Base-by-base conservation (phyloP, 2,888 invertebrate species). In the Hypomecis atomaria region DNA sequence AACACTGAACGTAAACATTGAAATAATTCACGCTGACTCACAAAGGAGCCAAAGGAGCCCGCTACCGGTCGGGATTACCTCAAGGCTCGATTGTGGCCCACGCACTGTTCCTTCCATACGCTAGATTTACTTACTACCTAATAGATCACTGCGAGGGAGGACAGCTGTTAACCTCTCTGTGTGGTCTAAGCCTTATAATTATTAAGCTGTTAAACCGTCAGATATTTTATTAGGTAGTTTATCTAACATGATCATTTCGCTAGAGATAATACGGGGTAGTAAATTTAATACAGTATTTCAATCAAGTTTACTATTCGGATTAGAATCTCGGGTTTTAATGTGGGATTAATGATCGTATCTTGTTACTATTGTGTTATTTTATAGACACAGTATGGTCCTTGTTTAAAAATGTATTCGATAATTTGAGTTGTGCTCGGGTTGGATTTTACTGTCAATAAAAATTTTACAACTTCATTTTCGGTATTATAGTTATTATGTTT, bases 71-170 rank as follows among this genome's bases (percentile, higher is more conserved):
- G 57, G 76, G 86, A 73, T 76, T 84, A 74, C 82, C 78, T 63
- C 84, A 84, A 81, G 84, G 85, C 79, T 68, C 74, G 70, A 72
- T 69, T 62, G 72, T 70, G 49, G 81, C 85, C 85, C 83, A 86
- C 86, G 81, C 85, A 59, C 71, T 68, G 57, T 69, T 78, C 76
- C 74, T 76, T 72, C 71, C 72, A 70, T 71, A 73, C 59, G 58
- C 59, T 58, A 64, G 71, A 71, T 74, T 73, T 72, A 73, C 70
- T 63, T 68, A 64, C 59, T 70, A 64, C 63, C 72, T 70, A 71
- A 81, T 85, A 83, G 75, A 82, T 85, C 81, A 82, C 65, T 78
- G 81, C 79, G 84, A 77, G 79, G 85, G 84, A 78, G 84, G 84
- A 84, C 81, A 76, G 77, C 76, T 74, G 76, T 75, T 78, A 71